Conservation (phyloP, 2,888 invertebrate species). For the Podabrus alpinus region DNA sequence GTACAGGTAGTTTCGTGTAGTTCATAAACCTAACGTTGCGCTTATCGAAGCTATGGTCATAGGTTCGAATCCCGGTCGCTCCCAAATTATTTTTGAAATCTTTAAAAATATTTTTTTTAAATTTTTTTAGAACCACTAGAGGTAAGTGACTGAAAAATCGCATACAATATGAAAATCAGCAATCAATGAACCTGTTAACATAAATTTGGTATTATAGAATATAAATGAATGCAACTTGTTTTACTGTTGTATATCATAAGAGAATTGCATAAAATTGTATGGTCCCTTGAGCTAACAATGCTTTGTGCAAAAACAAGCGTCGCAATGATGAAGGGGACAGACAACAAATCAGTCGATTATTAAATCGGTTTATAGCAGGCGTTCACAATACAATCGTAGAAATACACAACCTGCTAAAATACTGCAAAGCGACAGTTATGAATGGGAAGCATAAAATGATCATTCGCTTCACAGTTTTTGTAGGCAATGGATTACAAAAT, state of each 20-base stretch:
- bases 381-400: constrained; percentile 44
- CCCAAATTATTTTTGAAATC: no score
- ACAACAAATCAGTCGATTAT: constrained; percentile 50
- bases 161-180: constrained; percentile 12
- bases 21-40: no score
- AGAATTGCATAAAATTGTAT: constrained; percentile 39
- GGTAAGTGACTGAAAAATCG: background rate
- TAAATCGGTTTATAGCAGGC: constrained; percentile 48
- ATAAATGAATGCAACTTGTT: constrained; percentile 29
- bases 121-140: background rate
- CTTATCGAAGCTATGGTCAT: no score
- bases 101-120: background rate
- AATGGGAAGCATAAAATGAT: constrained; percentile 50
- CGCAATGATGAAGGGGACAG: constrained; percentile 47
- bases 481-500: constrained; percentile 45
- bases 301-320: constrained; percentile 50
- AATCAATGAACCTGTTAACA: constrained; percentile 26
- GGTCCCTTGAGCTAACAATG: constrained; percentile 47
- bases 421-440: constrained; percentile 45
- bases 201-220: constrained; percentile 21
- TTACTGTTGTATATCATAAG: constrained; percentile 23
- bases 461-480: constrained; percentile 49
- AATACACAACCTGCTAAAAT: constrained; percentile 47
- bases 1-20: no score
- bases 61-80: no score